Evolutionary conservation across 2,113 vertebrate species (phyloP), one percentile per base, ranked within the genome.

Genomic region (Thunnus thynnus): DNA sequence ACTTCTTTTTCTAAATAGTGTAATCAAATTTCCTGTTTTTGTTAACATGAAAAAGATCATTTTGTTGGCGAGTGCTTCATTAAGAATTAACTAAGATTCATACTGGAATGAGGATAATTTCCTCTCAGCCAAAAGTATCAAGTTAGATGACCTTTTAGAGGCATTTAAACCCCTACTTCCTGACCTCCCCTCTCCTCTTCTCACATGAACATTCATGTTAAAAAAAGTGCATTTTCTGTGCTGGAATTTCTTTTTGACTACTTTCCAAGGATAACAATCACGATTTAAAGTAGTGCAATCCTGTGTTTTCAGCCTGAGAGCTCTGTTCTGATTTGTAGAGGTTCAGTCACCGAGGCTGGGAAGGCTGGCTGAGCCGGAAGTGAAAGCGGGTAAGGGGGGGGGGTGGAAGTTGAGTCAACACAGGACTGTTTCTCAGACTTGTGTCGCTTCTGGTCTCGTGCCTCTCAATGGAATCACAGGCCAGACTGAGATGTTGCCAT

Each of bases 41-140:
- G 18, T 30, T 2, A 41, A 51, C 18, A 50, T 51, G 25, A 65
- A 73, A 67, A 18, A 25, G 9, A n/a, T 1, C 10, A n/a, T 30
- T 71, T 55, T 36, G 16, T 51, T 30, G 10, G 61, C 11, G 5
- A 13, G 6, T 48, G 5, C 3, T 74, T 70, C 3, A 51, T 60
- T 47, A 17, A 44, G 18, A 25, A 62, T 64, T 41, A 62, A 20
- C 3, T 54, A 41, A 41, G 18, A 44, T 66, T 84, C 14, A 11
- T 82, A 30, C 12, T 80, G 82, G 87, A 89, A 92, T 87, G 73
- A 72, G 62, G 25, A 72, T 44, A 10, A 78, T 88, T 89, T 92
- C 87, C 89, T 85, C 13, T 84, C 56, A 18, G 52, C 14, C 56
- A 46, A 11, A 72, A 70, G 70, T 30, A 83, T 55, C 60, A 78